These are phyloP conservation scores for Penaeus chinensis DNA, from an alignment of 1,140 invertebrate genomes.

Conservation along the genomic window DNA sequence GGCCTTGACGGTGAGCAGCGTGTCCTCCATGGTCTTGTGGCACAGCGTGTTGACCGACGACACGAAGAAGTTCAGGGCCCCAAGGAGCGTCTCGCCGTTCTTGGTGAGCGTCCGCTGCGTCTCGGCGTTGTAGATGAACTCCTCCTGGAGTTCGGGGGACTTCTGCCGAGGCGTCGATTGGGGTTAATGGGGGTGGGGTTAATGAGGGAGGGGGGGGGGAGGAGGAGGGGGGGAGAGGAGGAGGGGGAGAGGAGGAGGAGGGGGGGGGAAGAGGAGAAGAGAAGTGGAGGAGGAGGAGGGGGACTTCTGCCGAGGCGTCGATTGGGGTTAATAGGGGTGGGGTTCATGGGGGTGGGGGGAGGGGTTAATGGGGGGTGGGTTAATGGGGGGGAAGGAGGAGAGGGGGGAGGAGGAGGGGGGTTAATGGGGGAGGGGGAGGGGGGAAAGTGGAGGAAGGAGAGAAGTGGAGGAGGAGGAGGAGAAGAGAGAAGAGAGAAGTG, in stretches of 20 bases:
- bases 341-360: too few species aligned
- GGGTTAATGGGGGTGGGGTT: constrained; percentile 13
- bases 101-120: constrained; percentile 92
- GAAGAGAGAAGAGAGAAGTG: constrained; percentile 74
- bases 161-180: constrained; percentile 93
- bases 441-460: too few species aligned
- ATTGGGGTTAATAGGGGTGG: constrained; percentile 67
- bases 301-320: constrained; percentile 91
- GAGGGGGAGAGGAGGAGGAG: too few species aligned
- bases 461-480: constrained; percentile 79
- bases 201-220: neutral
- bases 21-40: too few species aligned
- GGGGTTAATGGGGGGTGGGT: too few species aligned
- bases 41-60: constrained; percentile 93
- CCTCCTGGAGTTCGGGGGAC: too few species aligned
- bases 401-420: too few species aligned
- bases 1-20: constrained; percentile 90
- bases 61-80: constrained; percentile 95
- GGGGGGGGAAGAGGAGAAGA: too few species aligned
- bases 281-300: too few species aligned
- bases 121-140: constrained; percentile 95
- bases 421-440: too few species aligned
- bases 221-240: too few species aligned
- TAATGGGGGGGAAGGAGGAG: too few species aligned
- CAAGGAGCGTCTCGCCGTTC: constrained; percentile 91